These are phyloP conservation scores for Micoletzkya japonica DNA, from an alignment of 2,888 invertebrate genomes.

Conservation along the genomic window DNA sequence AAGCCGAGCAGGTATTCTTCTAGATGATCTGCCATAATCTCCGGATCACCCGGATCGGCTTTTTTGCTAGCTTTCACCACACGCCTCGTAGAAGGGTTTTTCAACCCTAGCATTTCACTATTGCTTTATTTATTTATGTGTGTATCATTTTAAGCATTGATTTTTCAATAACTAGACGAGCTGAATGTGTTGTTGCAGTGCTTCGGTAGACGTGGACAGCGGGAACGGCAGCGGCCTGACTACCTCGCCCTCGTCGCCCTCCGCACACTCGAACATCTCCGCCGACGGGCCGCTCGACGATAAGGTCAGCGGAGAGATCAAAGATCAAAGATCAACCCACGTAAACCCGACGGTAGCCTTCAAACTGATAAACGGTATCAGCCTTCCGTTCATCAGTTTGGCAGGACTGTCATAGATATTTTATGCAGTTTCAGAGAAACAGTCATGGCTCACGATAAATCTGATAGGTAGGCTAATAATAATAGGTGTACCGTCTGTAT, in stretches of 20 bases:
- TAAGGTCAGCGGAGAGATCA: slow-evolving; percentile 16
- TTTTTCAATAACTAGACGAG: not conserved
- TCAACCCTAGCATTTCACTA: too few species aligned
- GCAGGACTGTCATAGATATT: too few species aligned
- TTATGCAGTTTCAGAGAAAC: too few species aligned
- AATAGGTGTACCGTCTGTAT: too few species aligned
- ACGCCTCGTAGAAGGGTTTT: too few species aligned
- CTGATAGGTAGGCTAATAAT: too few species aligned
- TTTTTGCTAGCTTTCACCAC: too few species aligned
- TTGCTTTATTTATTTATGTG: not conserved
- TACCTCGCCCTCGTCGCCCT: slow-evolving; percentile 39
- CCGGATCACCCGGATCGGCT: not conserved
- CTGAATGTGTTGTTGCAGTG: slow-evolving; percentile 5
- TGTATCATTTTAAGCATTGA: not conserved
- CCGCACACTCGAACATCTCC: slow-evolving; percentile 34
- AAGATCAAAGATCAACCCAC: too few species aligned
- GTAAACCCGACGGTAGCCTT: too few species aligned
- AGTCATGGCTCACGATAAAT: too few species aligned
- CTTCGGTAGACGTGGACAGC: slow-evolving; percentile 35
- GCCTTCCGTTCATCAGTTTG: too few species aligned
- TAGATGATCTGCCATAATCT: not conserved
- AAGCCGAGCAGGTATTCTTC: slow-evolving; percentile 35
- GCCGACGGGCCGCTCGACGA: slow-evolving; percentile 31
- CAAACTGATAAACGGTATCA: too few species aligned
- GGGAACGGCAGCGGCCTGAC: slow-evolving; percentile 43